Evolutionary conservation across 2,113 vertebrate genomes (phyloP).

Genomic region (Erythrolamprus reginae): DNA sequence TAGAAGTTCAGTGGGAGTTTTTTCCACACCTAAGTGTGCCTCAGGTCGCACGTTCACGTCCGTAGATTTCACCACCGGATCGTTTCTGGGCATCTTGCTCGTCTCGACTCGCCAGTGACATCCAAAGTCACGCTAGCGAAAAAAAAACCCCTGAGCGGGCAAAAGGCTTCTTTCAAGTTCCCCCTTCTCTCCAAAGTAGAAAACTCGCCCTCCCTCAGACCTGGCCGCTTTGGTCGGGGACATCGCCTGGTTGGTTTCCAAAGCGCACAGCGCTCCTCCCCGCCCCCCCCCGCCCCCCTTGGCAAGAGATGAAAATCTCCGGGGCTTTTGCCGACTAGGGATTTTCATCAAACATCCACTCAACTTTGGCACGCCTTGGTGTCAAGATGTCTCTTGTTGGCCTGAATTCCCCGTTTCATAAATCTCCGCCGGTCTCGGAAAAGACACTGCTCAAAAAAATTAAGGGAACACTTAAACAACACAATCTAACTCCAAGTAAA

Average conservation of each 20-base stretch:
- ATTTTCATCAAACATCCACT: slow-evolving; percentile 13
- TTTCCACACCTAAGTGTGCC: not conserved
- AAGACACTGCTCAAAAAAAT: too few relatives aligned
- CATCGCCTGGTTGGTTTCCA: too few relatives aligned
- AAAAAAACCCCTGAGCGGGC: too few relatives aligned
- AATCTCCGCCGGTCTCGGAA: not conserved
- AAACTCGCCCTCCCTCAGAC: not conserved
- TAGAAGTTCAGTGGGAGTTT: not conserved
- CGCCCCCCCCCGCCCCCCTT: too few relatives aligned
- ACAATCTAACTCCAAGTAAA: too few relatives aligned
- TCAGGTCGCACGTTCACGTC: not conserved
- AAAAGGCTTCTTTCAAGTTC: not conserved
- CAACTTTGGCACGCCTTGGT: not conserved
- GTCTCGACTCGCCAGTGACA: not conserved
- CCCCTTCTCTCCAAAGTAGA: not conserved
- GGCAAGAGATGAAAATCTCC: not conserved
- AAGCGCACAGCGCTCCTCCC: not conserved
- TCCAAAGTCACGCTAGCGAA: not conserved
- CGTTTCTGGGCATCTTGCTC: not conserved
- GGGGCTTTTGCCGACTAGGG: not conserved
- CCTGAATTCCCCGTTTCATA: not conserved
- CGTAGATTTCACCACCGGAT: not conserved
- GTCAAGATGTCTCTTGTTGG: slow-evolving; percentile 1
- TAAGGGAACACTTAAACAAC: too few relatives aligned
- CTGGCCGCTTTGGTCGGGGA: not conserved